Percentiles rank a stretch among this genome's conserved stretches.
Evolutionary conservation across 2,888 invertebrate genomes (phyloP).

Genomic region (Drosophila koepferae): DNA sequence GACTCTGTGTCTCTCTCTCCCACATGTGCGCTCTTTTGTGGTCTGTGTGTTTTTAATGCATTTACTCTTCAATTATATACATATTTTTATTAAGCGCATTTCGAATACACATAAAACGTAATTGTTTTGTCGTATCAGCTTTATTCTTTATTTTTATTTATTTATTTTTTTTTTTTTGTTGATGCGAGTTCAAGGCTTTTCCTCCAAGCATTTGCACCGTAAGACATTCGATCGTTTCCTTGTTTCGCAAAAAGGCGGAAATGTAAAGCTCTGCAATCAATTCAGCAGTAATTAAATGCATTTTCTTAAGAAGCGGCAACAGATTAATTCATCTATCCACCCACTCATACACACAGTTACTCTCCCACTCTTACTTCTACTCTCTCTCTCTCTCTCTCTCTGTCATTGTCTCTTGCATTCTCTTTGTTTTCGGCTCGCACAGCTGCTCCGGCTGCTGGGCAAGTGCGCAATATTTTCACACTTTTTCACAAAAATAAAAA

Average conservation of each 20-base stretch:
- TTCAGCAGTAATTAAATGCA: constrained; percentile 57
- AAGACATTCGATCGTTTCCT: constrained; percentile 61
- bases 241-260: constrained; percentile 68
- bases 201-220: constrained; percentile 45
- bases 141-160: constrained; percentile 31
- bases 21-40: background rate
- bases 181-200: constrained; percentile 69
- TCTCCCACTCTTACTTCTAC: constrained; percentile 1
- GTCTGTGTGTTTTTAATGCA: constrained; percentile 29
- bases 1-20: background rate
- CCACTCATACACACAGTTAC: constrained; percentile 42
- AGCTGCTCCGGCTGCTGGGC: constrained; percentile 46
- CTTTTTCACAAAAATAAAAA: constrained; percentile 78
- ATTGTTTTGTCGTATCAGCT: constrained; percentile 43
- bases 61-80: constrained; percentile 36
- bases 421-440: constrained; percentile 38
- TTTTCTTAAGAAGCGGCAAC: constrained; percentile 48
- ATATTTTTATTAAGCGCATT: constrained; percentile 42
- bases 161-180: constrained; percentile 26
- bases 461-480: constrained; percentile 82
- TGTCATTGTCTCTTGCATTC: constrained; percentile 9
- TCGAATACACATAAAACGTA: constrained; percentile 44
- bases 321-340: constrained; percentile 39
- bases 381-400: constrained; percentile 18
- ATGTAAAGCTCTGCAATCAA: constrained; percentile 27